A percentile compares a stretch with the other conserved stretches of the same genome.
phyloP scores from a whole-genome alignment of 1,140 invertebrate species.

The Trichonephila clavata region DNA sequence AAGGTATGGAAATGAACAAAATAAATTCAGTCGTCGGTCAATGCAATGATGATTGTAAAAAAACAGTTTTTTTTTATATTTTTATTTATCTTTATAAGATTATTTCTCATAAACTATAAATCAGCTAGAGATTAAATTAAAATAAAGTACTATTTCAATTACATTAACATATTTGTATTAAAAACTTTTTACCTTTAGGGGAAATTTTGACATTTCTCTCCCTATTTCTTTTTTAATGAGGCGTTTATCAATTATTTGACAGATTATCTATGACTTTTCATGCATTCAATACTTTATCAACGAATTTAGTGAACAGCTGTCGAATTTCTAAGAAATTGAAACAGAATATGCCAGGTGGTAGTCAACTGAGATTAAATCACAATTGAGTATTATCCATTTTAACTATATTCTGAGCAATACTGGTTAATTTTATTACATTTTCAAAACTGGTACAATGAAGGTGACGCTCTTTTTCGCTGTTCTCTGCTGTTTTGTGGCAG shows the following conservation, averaged over 20 bases:
- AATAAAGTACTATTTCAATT: too few species aligned
- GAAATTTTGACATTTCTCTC: too few species aligned
- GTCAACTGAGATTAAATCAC: background rate
- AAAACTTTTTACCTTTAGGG: too few species aligned
- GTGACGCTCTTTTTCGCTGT: background rate
- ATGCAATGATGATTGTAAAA: too few species aligned
- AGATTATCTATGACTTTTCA: background rate
- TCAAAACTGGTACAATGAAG: background rate
- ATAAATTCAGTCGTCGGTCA: too few species aligned
- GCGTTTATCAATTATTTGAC: background rate
- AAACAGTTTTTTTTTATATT: too few species aligned
- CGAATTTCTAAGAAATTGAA: background rate
- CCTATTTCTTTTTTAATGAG: background rate
- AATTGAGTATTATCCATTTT: background rate
- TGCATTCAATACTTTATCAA: background rate
- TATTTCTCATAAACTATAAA: too few species aligned
- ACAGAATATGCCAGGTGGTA: background rate
- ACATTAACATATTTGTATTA: too few species aligned
- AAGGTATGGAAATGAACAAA: too few species aligned
- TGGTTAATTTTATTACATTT: background rate
- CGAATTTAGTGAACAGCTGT: background rate
- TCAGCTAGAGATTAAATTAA: too few species aligned
- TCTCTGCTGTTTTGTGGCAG: background rate
- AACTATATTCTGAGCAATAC: background rate
- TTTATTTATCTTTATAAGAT: too few species aligned